Evolutionary conservation across 2,113 vertebrate species (phyloP).

Genomic region (Psilopogon haemacephalus): DNA sequence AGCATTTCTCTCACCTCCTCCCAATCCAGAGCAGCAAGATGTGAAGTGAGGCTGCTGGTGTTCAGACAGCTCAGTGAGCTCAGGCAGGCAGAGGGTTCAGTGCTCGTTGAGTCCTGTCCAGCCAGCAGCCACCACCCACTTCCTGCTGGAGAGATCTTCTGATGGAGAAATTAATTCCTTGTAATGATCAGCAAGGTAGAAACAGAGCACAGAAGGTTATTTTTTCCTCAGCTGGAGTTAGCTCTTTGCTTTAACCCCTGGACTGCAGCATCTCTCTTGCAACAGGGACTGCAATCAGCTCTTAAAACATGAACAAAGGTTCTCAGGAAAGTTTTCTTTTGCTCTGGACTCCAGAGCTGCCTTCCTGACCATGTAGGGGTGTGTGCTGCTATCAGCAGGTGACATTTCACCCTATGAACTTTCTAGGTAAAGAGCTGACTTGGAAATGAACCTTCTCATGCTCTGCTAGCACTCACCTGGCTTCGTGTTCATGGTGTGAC

Average conservation of each 20-base stretch:
- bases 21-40: background rate
- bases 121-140: background rate
- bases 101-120: background rate
- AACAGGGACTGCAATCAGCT: background rate
- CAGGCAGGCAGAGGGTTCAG: background rate
- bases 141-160: background rate
- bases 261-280: rapidly evolving
- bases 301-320: background rate
- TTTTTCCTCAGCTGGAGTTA: background rate
- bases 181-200: background rate
- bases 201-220: background rate
- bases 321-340: background rate
- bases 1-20: background rate
- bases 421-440: background rate
- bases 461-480: rapidly evolving
- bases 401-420: background rate
- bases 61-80: background rate
- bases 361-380: background rate
- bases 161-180: background rate
- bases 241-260: background rate
- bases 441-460: background rate
- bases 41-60: rapidly evolving
- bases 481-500: background rate
- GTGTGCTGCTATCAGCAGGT: background rate
- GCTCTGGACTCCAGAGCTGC: background rate